A percentile compares a stretch with the other conserved stretches of the same genome.
phyloP scores from a whole-genome alignment of 2,888 invertebrate species.

The Drosophila colorata region DNA sequence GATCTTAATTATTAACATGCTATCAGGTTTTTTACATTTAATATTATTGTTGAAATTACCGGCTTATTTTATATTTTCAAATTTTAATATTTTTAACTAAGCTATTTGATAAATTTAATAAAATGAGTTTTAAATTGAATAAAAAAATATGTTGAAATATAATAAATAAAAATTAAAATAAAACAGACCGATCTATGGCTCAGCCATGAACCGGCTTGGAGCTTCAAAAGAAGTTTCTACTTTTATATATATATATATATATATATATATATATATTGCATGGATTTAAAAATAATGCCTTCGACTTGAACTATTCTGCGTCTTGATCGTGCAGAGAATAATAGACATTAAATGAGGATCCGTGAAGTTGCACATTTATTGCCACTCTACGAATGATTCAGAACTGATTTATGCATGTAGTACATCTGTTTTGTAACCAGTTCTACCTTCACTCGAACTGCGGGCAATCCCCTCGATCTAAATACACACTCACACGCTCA shows the following conservation, averaged over 20 bases:
- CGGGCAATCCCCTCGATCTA: conserved; percentile 35
- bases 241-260: no score
- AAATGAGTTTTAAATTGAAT: no score
- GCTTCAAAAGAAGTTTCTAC: not conserved
- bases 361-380: not conserved
- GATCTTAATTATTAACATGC: no score
- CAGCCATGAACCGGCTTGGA: no score
- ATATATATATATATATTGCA: not conserved
- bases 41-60: no score
- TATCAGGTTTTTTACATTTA: no score
- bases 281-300: not conserved
- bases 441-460: conserved; percentile 6
- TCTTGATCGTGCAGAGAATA: not conserved
- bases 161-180: no score
- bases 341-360: not conserved
- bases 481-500: conserved; percentile 5
- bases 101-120: no score
- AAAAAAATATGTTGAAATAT: no score
- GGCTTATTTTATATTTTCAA: no score
- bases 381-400: conserved; percentile 14
- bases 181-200: not conserved
- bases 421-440: conserved; percentile 15
- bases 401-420: not conserved
- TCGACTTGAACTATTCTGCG: not conserved
- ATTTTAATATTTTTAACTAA: no score